phyloP scores from a whole-genome alignment of 1,140 invertebrate genomes.

The Ditylenchus dipsaci region DNA sequence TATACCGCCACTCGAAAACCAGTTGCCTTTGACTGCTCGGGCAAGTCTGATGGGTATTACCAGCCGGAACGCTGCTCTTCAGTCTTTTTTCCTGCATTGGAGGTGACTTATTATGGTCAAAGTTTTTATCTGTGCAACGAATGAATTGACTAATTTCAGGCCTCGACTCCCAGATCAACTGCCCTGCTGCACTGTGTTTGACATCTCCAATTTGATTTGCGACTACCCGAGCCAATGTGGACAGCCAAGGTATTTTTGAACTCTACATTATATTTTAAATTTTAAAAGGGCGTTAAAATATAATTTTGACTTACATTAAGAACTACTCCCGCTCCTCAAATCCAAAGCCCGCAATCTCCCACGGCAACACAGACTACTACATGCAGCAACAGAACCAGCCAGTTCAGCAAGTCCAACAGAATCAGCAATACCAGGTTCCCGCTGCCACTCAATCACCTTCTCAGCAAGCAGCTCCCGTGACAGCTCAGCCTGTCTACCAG shows the following conservation, averaged over 20 bases:
- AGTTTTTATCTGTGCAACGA: not conserved
- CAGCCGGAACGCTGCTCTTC: not conserved
- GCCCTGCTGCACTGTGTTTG: slow-evolving; percentile 3
- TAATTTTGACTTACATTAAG: too few species aligned
- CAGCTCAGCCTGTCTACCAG: too few species aligned
- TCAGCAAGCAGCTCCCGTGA: too few species aligned
- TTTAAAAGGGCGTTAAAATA: too few species aligned
- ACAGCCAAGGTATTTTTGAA: not conserved
- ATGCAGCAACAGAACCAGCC: too few species aligned
- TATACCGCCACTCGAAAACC: not conserved
- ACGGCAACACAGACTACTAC: too few species aligned
- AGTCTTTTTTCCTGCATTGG: not conserved
- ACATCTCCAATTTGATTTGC: not conserved
- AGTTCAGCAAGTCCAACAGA: too few species aligned
- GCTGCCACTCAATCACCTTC: too few species aligned
- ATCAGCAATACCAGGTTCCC: too few species aligned
- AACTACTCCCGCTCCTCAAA: too few species aligned
- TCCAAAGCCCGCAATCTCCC: too few species aligned
- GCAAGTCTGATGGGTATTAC: not conserved
- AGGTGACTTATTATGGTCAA: not conserved
- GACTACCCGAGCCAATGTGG: slow-evolving; percentile 3
- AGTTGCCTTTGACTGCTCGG: not conserved
- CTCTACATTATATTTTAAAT: too few species aligned
- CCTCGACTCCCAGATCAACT: not conserved
- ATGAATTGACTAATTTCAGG: not conserved